Evolutionary conservation across 2,113 vertebrate genomes (phyloP).

Genomic region (Morphnarchus princeps): DNA sequence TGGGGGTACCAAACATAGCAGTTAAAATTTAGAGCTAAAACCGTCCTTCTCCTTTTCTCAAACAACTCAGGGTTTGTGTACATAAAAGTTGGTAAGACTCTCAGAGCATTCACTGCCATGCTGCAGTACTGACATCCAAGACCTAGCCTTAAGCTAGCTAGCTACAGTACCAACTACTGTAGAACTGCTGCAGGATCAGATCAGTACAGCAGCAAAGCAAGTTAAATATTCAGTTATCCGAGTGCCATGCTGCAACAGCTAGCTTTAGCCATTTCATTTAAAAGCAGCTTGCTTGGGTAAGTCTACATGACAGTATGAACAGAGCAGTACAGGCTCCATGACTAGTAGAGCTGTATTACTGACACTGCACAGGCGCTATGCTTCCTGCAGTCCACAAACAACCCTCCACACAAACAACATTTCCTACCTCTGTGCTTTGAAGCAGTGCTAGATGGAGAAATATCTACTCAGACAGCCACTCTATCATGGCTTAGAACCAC

Average conservation of each 20-base stretch:
- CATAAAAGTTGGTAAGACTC: background rate
- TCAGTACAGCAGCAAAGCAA: background rate
- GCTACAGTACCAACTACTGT: background rate
- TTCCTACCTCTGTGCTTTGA: background rate
- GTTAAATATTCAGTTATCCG: background rate
- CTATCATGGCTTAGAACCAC: background rate
- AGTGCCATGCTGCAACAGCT: background rate
- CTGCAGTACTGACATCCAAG: background rate
- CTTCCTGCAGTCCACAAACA: background rate
- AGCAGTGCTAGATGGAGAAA: background rate
- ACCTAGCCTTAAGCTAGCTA: background rate
- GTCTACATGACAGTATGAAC: fast-evolving
- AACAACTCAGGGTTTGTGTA: background rate
- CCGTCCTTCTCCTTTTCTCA: background rate
- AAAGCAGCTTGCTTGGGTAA: background rate
- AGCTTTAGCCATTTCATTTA: background rate
- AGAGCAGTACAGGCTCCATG: fast-evolving
- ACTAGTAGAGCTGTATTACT: background rate
- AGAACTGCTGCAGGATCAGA: background rate
- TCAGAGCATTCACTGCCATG: background rate
- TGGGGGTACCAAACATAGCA: background rate
- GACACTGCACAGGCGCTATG: fast-evolving
- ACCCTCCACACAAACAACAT: background rate
- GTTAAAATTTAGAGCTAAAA: background rate
- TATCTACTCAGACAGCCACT: background rate